phyloP scores from a whole-genome alignment of 2,888 invertebrate species.

The Limnephilus marmoratus region DNA sequence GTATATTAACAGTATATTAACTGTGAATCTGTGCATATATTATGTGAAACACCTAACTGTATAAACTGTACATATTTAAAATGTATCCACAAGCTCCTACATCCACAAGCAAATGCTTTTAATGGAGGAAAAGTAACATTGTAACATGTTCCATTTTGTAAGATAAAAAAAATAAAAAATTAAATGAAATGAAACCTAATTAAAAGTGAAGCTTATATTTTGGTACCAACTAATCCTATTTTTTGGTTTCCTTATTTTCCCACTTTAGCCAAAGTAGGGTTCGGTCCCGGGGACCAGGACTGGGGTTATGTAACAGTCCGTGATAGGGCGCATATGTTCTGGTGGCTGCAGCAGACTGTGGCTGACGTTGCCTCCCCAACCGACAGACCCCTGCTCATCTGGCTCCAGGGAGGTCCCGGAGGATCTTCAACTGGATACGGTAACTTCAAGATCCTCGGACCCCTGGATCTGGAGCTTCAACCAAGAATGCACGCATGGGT shows the following conservation, averaged over 20 bases:
- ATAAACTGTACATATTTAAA: no score
- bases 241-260: neutral
- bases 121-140: no score
- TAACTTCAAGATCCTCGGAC: slow-evolving; percentile 91
- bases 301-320: slow-evolving; percentile 87
- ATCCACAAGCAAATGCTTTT: no score
- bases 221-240: no score
- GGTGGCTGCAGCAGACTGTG: slow-evolving; percentile 89
- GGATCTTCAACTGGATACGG: slow-evolving; percentile 88
- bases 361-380: slow-evolving; percentile 76
- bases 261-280: slow-evolving; percentile 66
- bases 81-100: no score
- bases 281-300: slow-evolving; percentile 81
- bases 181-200: no score
- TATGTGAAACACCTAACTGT: no score
- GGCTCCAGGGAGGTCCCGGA: slow-evolving; percentile 93
- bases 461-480: slow-evolving; percentile 81
- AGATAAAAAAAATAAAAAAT: no score
- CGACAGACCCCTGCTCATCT: slow-evolving; percentile 85
- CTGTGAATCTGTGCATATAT: no score
- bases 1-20: no score
- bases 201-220: no score
- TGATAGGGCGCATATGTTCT: slow-evolving; percentile 87
- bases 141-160: no score
- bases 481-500: slow-evolving; percentile 86